Conservation (phyloP, 2,113 vertebrate genomes). For the Drymodes brunneopygia region DNA sequence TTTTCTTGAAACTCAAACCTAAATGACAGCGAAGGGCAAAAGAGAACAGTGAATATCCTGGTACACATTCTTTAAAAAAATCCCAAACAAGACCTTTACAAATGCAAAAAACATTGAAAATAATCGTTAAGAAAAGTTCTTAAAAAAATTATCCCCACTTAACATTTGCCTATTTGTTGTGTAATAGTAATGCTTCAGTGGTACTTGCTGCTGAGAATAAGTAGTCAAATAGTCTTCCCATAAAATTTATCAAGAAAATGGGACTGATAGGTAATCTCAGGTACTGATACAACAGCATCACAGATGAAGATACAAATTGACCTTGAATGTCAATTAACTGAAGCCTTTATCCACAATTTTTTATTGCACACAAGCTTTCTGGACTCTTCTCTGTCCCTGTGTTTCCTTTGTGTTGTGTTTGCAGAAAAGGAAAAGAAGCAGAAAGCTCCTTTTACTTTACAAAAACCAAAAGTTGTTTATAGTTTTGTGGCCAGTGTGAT, state of each 20-base stretch:
- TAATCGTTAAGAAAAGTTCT: background rate
- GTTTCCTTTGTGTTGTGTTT: constrained; percentile 2
- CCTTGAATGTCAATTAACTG: background rate
- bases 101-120: background rate
- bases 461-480: background rate
- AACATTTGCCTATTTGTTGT: background rate
- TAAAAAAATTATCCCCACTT: background rate
- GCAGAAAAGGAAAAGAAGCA: background rate
- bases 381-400: background rate
- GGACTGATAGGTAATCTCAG: background rate
- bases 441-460: background rate
- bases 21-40: background rate
- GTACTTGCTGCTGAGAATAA: background rate
- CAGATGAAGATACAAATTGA: background rate
- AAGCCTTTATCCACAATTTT: background rate
- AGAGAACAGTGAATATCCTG: background rate
- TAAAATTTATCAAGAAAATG: background rate
- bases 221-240: background rate
- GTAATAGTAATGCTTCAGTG: background rate
- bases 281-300: background rate
- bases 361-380: background rate
- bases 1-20: background rate
- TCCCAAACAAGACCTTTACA: background rate
- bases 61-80: background rate
- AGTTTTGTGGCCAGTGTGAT: background rate